Base-by-base conservation (phyloP, 2,797 vertebrate genomes). In the Erithacus rubecula region DNA sequence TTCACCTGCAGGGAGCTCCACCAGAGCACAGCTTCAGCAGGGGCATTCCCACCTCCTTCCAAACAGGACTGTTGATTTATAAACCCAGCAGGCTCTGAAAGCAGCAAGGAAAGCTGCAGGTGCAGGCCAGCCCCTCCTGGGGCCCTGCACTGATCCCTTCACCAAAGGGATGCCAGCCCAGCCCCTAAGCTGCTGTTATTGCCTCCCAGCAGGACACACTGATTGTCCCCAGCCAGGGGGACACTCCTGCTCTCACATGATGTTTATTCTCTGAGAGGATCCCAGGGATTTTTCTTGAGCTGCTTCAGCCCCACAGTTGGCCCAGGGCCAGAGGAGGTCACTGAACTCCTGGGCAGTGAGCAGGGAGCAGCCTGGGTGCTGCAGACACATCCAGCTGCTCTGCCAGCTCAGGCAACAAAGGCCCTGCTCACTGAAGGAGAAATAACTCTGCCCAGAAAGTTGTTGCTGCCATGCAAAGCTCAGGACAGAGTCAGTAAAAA, bases 231-330 rank as follows among this genome's bases (percentile, higher is more conserved):
- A 30, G 63, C 85, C 85, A 53, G 82, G 85, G 92, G 58, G 83
- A 64, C 49, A 53, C 74, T 69, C 60, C 91, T 34, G 75, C 82
- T 70, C 90, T 94, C 95, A 93, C 13, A 3, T 80, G 93, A 93
- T 39, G 77, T 49, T 89, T 95, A 89, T 93, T 93, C 93, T 86
- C 64, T 76, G 91, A 76, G 79, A 95, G 80, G 91, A 92, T 96
- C 90, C 90, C 51, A 6, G 70, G 92, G 96, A 93, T 89, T 92
- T 87, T 63, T 83, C 21, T 15, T 87, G 1, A 89, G 75, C 92
- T 84, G 87, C 26, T 72, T 83, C 62, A 39, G 90, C 26, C 83
- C 68, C 27, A 89, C 37, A 14, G 76, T 7, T 95, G 92, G 96
- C 85, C 64, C 8, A 39, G n/a, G 7, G 91, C 94, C 94, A 36